phyloP scores from a whole-genome alignment of 2,888 invertebrate genomes.

The Caenorhabditis sp. region DNA sequence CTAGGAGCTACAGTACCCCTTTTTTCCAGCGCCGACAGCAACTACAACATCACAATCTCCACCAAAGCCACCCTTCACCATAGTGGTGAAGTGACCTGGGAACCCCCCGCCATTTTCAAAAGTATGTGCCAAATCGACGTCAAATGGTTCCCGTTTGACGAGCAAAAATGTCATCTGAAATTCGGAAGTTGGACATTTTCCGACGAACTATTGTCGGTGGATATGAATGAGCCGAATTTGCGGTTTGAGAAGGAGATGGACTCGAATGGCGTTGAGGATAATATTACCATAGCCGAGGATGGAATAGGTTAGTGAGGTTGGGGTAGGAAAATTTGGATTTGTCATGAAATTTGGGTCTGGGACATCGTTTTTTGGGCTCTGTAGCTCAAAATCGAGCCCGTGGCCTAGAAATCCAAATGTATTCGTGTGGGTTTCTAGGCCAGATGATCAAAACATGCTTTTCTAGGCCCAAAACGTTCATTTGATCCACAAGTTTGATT shows the following conservation, averaged over 20 bases:
- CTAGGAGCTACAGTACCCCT: too few relatives aligned
- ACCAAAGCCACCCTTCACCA: slow-evolving; percentile 92
- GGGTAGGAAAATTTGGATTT: neutral
- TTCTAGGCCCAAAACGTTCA: too few relatives aligned
- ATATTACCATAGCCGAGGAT: slow-evolving; percentile 61
- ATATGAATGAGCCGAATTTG: slow-evolving; percentile 42
- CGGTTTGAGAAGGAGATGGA: slow-evolving; percentile 47
- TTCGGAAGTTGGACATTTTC: slow-evolving; percentile 70
- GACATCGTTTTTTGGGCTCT: too few relatives aligned
- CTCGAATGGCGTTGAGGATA: slow-evolving; percentile 49
- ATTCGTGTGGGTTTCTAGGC: too few relatives aligned
- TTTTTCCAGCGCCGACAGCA: slow-evolving; percentile 78
- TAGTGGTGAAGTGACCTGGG: slow-evolving; percentile 76
- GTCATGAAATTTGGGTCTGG: neutral
- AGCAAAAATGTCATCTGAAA: slow-evolving; percentile 66
- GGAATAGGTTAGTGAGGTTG: slow-evolving; percentile 56
- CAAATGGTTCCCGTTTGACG: slow-evolving; percentile 71
- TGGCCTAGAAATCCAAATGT: too few relatives aligned
- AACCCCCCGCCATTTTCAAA: slow-evolving; percentile 96
- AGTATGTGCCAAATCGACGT: slow-evolving; percentile 76
- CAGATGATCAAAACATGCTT: too few relatives aligned
- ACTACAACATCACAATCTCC: slow-evolving; percentile 90
- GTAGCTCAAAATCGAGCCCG: too few relatives aligned
- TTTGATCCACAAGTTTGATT: too few relatives aligned
- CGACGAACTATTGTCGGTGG: slow-evolving; percentile 61